Conservation (phyloP, 2,797 vertebrate genomes). For the Takifugu rubripes region DNA sequence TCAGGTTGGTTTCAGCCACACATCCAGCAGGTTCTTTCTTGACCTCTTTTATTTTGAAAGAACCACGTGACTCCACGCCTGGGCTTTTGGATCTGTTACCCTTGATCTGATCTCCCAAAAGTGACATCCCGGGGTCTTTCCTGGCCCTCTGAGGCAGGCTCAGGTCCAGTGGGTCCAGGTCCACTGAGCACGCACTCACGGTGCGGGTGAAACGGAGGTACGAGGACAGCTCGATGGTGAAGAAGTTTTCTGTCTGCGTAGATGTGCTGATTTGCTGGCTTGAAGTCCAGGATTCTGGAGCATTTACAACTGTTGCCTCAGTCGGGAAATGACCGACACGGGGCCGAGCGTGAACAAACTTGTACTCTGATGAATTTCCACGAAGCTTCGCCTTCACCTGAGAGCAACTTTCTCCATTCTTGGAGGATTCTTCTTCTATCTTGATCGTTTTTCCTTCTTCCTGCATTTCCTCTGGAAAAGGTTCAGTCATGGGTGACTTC, state of each 20-base stretch:
- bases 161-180: conserved; percentile 66
- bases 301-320: background rate
- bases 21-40: background rate
- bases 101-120: background rate
- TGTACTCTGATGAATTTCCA: no score
- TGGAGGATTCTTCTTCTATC: background rate
- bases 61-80: no score
- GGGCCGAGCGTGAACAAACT: background rate
- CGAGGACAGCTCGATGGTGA: conserved; percentile 54
- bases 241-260: conserved; percentile 80
- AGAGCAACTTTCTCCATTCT: background rate
- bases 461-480: background rate
- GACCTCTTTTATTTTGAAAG: background rate
- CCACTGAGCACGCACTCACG: background rate
- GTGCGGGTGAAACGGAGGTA: conserved; percentile 54
- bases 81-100: no score
- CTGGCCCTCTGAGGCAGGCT: conserved; percentile 64
- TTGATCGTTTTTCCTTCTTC: background rate
- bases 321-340: conserved; percentile 6
- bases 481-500: background rate
- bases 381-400: background rate
- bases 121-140: background rate
- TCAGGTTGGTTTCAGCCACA: conserved; percentile 7
- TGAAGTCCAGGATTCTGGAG: background rate
- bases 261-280: conserved; percentile 27